phyloP scores from a whole-genome alignment of 2,888 invertebrate species.

The Eudiplozoon nipponicum region DNA sequence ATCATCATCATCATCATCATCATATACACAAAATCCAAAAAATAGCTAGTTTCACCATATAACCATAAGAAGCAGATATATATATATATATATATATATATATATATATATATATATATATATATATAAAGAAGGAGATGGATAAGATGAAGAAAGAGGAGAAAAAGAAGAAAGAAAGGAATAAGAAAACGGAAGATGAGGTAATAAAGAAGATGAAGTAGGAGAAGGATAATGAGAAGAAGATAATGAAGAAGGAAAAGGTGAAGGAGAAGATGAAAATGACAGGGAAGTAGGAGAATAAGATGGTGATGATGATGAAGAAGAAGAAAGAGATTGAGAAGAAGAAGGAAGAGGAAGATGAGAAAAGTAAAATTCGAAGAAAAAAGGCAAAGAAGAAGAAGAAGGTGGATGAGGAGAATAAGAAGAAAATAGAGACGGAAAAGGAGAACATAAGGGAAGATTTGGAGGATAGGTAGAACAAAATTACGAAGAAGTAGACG shows the following conservation, averaged over 20 bases:
- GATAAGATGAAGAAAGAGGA: conserved; percentile 1
- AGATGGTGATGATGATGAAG: background rate
- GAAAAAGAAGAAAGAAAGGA: background rate
- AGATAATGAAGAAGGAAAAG: background rate
- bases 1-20: too few relatives aligned
- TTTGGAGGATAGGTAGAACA: background rate
- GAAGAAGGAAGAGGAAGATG: background rate
- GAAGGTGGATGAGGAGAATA: conserved; percentile 3
- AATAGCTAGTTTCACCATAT: too few relatives aligned
- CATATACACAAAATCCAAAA: too few relatives aligned
- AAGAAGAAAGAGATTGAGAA: conserved; percentile 5
- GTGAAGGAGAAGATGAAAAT: conserved; percentile 3
- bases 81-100: too few relatives aligned
- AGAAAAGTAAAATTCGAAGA: background rate
- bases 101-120: too few relatives aligned
- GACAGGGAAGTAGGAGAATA: background rate
- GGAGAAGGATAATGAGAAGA: background rate
- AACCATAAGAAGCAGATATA: too few relatives aligned
- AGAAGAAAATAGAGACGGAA: conserved; percentile 2
- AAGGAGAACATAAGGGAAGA: background rate
- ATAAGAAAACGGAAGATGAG: background rate
- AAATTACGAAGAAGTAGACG: background rate
- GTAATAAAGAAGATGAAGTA: background rate
- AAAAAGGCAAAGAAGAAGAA: background rate
- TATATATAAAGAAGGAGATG: too few relatives aligned